Evolutionary conservation across 2,113 vertebrate species (phyloP), one percentile per base, ranked within the genome.

Genomic region (Cryptotis parvus): DNA sequence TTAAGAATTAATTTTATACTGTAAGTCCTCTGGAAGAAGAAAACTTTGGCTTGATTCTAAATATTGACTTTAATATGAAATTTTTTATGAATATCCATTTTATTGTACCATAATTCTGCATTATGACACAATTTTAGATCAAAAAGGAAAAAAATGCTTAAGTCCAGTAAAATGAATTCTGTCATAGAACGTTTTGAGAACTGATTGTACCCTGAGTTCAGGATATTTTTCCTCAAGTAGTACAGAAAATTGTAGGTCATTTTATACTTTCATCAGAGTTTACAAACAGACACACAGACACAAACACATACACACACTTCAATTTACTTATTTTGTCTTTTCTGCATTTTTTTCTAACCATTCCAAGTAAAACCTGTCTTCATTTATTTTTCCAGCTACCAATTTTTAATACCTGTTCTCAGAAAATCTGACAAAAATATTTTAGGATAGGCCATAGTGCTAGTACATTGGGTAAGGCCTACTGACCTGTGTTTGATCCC

Each of bases 141-240:
- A 87, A 81, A 80, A 18, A 82, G 29, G n/a, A 29, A 72, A 92
- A 89, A 75, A 74, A 78, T 6, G 39, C 78, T 61, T 82, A 80
- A 92, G 31, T n/a, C 55, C 82, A 26, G n/a, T 88, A 29, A 89
- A 87, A 95, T 69, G 33, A 39, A n/a, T 69, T 91, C 26, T 80
- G 20, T 72, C 31, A 29, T 69, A 35, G 61, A 69, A 22, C 70
- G 6, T 85, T 94, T 26, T 85, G 39, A 72, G 37, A 92, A 20
- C 61, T 85, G 39, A 70, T 43, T 79, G 31, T 79, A 45, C 61
- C 87, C 75, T 80, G n/a, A 52, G 43, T 94, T 94, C 79, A 91
- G 39, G 29, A 73, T 58, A 37, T 63, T 88, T 96, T 58, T 89
- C 69, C 90, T 78, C 43, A 84, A 87, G 84, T 22, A 61, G 39